Evolutionary conservation across 2,888 invertebrate species (phyloP), one percentile per base, ranked within the genome.

Genomic region (Tholera decimalis): DNA sequence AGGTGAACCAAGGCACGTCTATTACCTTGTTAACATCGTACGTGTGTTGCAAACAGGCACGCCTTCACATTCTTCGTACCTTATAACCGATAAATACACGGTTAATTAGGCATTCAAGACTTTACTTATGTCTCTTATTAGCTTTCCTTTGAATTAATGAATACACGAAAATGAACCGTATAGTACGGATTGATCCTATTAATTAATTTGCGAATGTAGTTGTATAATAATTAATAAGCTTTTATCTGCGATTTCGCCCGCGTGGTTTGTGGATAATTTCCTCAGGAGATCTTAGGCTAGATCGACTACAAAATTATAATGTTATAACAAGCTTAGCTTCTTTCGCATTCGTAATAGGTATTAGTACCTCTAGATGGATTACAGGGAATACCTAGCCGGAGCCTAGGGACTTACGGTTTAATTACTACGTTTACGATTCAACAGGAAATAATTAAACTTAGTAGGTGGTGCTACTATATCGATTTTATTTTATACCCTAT

Each of bases 1-100:
- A 60, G 59, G 63, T 64, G 61, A 77, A 49, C 49, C 78, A 13
- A 44, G 28, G 57, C 77, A 78, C 78, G 71, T 77, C 66, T 26
- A 35, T 51, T 58, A 58, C 66, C 73, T 69, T 69, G 64, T 73
- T 76, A 73, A 43, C 63, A 20, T 41, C 11, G 70, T 55, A 77
- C 77, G 73, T 77, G 70, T 54, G 33, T n/a, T 63, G 64, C 57
- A 58, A 75, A 60, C 64, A 50, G 33, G 41, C 28, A 49, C 56
- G 49, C 37, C 41, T 59, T 58, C 43, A 61, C 58, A 61, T 69
- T 35, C 57, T 68, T 33, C 30, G 15, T 60, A 44, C 28, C 59
- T 63, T 44, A n/a, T 69, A 43, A 51, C 30, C 46, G 26, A 54
- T 49, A 37, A 53, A 70, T 50, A 50, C 8, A 15, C 28, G 20